Evolutionary conservation across 2,113 vertebrate species (phyloP), one percentile per base, ranked within the genome.

Genomic region (Corythornis cristatus): DNA sequence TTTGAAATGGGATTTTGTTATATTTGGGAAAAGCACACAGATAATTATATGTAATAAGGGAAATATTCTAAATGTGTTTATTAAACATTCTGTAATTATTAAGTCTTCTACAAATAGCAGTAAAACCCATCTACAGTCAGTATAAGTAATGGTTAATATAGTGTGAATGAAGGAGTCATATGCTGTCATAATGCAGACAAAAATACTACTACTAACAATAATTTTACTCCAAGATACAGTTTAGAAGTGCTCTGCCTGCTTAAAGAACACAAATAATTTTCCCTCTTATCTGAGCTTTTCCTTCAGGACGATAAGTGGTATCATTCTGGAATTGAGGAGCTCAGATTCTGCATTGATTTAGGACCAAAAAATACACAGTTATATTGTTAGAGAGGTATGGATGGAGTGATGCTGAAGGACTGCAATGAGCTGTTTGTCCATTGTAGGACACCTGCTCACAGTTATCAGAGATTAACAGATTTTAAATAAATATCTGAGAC

Each of bases 361-460:
- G 46, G 71, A 81, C 51, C 31, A 86, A 48, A 89, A 90, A 76
- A 53, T 73, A 33, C 42, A 74, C 11, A 37, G 51, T 82, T 57
- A 50, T 74, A n/a, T 96, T 92, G 70, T 90, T 94, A 95, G 78
- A 93, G 86, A 82, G 51, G 65, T 83, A 61, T 15, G 57, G 29
- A 77, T 15, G 54, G 29, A 77, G 70, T 89, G 95, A 50, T 92
- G 91, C 66, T 91, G 86, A 93, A 94, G 84, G 35, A 71, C 51
- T 74, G 6, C 16, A 16, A 74, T 87, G 84, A 94, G 85, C 89
- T 96, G 76, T 92, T 96, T 96, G 81, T 87, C 95, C 90, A 42
- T 51, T 77, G 42, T 92, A 72, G 77, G 73, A 88, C 71, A 61
- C 37, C 33, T 83, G 80, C 20, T 77, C 92, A 67, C 58, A 89